These are phyloP conservation scores for Perizoma affinitatum DNA, from an alignment of 2,888 invertebrate species.

Conservation along the genomic window DNA sequence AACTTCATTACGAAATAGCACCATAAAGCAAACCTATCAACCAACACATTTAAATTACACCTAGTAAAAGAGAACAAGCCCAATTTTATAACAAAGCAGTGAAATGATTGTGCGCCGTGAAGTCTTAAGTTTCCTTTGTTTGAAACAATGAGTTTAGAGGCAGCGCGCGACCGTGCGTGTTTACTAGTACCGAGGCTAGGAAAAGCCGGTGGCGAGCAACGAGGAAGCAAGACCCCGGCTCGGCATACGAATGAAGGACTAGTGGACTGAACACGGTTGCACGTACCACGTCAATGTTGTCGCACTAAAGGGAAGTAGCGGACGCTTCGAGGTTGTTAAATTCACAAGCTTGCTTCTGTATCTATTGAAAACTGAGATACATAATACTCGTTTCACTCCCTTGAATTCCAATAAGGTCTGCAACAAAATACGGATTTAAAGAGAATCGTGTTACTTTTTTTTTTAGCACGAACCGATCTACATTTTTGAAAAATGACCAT, in stretches of 20 bases:
- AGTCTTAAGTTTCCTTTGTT: conserved; percentile 52
- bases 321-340: conserved; percentile 31
- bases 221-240: conserved; percentile 29
- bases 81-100: conserved; percentile 46
- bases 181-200: conserved; percentile 34
- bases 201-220: conserved; percentile 45
- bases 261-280: conserved; percentile 32
- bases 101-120: conserved; percentile 46
- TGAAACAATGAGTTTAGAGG: conserved; percentile 55
- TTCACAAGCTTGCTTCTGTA: conserved; percentile 30
- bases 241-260: conserved; percentile 53
- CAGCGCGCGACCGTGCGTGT: conserved; percentile 48
- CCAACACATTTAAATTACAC: background rate
- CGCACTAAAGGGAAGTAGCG: conserved; percentile 25
- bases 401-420: conserved; percentile 34
- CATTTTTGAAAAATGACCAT: background rate
- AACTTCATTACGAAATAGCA: background rate
- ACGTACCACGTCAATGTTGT: conserved; percentile 40
- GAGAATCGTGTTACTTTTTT: conserved; percentile 26
- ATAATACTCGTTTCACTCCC: conserved; percentile 37
- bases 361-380: conserved; percentile 31
- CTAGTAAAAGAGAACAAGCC: conserved; percentile 33
- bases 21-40: background rate
- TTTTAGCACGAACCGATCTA: conserved; percentile 18
- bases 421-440: conserved; percentile 34